Evolutionary conservation across 2,888 invertebrate species (phyloP), one percentile per base, ranked within the genome.

Genomic region (Leucania comma): DNA sequence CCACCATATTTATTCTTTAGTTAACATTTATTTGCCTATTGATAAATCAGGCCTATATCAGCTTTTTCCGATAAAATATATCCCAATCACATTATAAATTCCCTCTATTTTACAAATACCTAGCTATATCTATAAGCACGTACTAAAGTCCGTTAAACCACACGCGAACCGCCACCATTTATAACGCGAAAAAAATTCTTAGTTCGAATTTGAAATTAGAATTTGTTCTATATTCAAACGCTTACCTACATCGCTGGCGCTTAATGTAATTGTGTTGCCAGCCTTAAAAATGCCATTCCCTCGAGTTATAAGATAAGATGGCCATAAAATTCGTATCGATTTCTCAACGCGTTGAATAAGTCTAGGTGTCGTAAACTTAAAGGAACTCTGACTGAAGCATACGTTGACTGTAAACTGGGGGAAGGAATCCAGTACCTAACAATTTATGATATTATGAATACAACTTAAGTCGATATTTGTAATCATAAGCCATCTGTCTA

Each of bases 241-340:
- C 57, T 72, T 68, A 59, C 58, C 20, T 59, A 70, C 35, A 73
- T 73, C 58, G 69, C 58, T 62, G 51, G 48, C 64, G 60, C 69
- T 75, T 75, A 73, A 84, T 75, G 72, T 75, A 62, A 71, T 53
- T 74, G 56, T 65, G 54, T 66, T 65, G 42, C 53, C 38, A 32
- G 59, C 57, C 62, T 80, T 68, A 69, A 80, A 83, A 81, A 73
- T 80, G 64, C 72, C 80, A 65, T 66, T 70, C 46, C 65, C 63
- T 68, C 38, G 54, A 80, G 80, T 82, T 82, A 67, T 68, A 79
- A 68, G 80, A 82, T 80, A 83, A 83, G 68, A 65, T 32, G 29
- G 68, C 75, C 57, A 78, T 83, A 78, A 83, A 82, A 75, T 73
- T 68, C 66, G 74, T 70, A 82, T 78, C 83, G 82, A 78, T 72